phyloP scores from a whole-genome alignment of 1,140 invertebrate genomes.

The Meloidogyne floridensis region DNA sequence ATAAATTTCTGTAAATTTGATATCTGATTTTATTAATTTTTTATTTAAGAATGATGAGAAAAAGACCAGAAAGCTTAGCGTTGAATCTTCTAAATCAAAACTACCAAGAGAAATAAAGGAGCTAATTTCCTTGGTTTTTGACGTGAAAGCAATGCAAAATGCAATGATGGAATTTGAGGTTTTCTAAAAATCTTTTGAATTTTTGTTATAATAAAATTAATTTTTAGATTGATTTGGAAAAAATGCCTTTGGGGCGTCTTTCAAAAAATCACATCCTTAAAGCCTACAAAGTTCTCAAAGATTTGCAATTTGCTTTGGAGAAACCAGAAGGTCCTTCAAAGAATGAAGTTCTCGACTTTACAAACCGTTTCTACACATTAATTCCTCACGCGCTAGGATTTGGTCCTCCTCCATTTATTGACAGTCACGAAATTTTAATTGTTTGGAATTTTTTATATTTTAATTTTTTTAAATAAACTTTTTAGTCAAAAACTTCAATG shows the following conservation, averaged over 20 bases:
- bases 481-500: conserved; percentile 41
- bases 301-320: conserved; percentile 40
- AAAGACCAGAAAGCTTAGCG: conserved; percentile 67
- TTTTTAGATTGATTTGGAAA: conserved; percentile 48
- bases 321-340: conserved; percentile 9
- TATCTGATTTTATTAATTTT: not conserved
- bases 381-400: conserved; percentile 47
- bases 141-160: conserved; percentile 40
- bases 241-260: conserved; percentile 47
- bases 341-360: conserved; percentile 75
- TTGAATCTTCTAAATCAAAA: conserved; percentile 58
- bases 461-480: conserved; percentile 75
- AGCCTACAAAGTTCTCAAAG: conserved; percentile 40
- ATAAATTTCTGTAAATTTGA: not conserved
- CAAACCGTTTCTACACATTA: conserved; percentile 86
- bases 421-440: conserved; percentile 88
- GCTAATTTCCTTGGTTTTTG: conserved; percentile 76
- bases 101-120: conserved; percentile 43
- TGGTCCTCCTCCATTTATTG: conserved; percentile 63
- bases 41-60: conserved; percentile 69
- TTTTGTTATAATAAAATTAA: not conserved
- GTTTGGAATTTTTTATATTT: conserved; percentile 76
- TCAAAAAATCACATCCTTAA: conserved; percentile 36
- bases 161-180: conserved; percentile 77
- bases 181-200: not conserved